Percentiles rank a stretch among this genome's conserved stretches.
phyloP scores from a whole-genome alignment of 2,888 invertebrate genomes.

The Buathra laborator region DNA sequence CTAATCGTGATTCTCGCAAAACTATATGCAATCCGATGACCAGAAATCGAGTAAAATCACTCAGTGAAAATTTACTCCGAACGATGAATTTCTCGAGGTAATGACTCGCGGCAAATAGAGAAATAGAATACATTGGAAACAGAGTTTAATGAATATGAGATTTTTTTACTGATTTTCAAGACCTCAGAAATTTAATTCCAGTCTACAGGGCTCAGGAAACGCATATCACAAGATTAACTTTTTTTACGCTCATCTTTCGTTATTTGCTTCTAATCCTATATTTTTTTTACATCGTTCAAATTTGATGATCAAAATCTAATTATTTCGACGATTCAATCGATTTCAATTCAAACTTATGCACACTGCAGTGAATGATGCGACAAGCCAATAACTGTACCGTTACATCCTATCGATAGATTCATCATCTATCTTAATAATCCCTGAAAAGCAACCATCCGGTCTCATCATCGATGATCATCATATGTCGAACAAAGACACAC shows the following conservation, averaged over 20 bases:
- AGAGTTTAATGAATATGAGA: too few relatives aligned
- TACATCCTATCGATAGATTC: not conserved
- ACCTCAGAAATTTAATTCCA: not conserved
- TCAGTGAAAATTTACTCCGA: not conserved
- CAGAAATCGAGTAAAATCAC: not conserved
- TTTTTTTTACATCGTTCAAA: too few relatives aligned
- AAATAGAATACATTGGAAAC: not conserved
- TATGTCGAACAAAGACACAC: not conserved
- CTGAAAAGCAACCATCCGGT: not conserved
- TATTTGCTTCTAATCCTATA: too few relatives aligned
- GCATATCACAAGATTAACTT: too few relatives aligned
- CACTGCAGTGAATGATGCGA: not conserved
- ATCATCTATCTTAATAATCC: not conserved
- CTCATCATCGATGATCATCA: slow-evolving; percentile 1
- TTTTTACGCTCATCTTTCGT: too few relatives aligned
- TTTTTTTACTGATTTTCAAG: not conserved
- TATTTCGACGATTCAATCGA: not conserved
- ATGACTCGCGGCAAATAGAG: not conserved
- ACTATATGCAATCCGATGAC: not conserved
- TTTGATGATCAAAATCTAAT: too few relatives aligned
- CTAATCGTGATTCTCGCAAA: not conserved
- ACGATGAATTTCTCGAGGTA: not conserved
- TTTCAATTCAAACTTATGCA: not conserved
- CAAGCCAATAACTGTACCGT: not conserved
- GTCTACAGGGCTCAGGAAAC: not conserved